Evolutionary conservation across 2,113 vertebrate species (phyloP).

Genomic region (Choloepus hoffmanni): DNA sequence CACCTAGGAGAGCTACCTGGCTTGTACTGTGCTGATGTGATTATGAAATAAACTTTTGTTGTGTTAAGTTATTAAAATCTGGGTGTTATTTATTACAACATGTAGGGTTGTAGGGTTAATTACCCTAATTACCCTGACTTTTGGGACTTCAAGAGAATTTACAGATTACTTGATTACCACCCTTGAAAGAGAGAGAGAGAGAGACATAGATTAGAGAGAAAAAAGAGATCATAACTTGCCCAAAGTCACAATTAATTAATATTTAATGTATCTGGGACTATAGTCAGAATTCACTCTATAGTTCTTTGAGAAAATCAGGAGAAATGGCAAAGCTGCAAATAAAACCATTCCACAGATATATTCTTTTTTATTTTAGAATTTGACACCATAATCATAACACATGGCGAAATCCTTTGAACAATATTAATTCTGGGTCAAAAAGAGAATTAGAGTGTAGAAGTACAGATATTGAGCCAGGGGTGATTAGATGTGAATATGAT

Average conservation of each 20-base stretch:
- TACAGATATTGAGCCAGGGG: not conserved
- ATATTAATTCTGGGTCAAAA: not conserved
- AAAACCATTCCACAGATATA: not conserved
- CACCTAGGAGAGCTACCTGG: not conserved
- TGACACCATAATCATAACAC: not conserved
- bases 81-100: not conserved
- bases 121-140: not conserved
- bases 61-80: not conserved
- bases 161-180: not conserved
- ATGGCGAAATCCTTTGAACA: not conserved
- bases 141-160: not conserved
- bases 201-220: not conserved
- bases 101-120: not conserved
- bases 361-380: constrained; percentile 6
- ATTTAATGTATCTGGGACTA: not conserved
- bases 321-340: constrained; percentile 20
- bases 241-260: not conserved
- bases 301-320: not conserved
- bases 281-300: not conserved
- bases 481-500: not conserved
- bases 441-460: not conserved
- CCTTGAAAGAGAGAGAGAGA: not conserved
- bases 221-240: not conserved
- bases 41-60: not conserved
- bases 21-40: not conserved